Evolutionary conservation across 1,140 invertebrate species (phyloP), one percentile per base, ranked within the genome.

Genomic region (Tetranychus urticae): DNA sequence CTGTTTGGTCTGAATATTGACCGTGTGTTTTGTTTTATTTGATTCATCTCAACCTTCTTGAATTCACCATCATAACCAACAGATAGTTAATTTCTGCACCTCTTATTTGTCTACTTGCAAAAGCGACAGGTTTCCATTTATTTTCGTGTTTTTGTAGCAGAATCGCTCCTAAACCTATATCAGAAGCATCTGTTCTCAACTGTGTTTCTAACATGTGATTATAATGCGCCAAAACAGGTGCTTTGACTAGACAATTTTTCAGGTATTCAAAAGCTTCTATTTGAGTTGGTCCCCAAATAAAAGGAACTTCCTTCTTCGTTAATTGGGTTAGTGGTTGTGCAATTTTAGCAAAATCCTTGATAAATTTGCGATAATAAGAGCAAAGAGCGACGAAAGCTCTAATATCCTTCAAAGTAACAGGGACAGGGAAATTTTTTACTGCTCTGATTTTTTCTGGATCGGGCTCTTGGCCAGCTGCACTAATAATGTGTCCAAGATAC

Each of bases 281-380:
- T 31, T 35, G 34, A 8, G 45, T 13, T 2, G 8, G 2, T 23
- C 50, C 50, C 64, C 64, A 67, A n/a, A 35, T 37, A 34, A 59
- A 66, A 39, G 37, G 42, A 36, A 33, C 14, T 50, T 56, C 42
- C 34, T 67, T 64, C 36, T 65, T 67, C 36, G 68, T 59, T 39
- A 72, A 59, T 7, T 66, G 39, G 47, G 67, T 63, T 56, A 75
- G 61, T 1, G 71, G 71, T 36, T 63, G 59, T 45, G 71, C 65
- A 33, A 71, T 60, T 33, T 63, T 56, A 3, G 72, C 68, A 37
- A 71, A 69, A 59, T 71, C 23, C 55, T n/a, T n/a, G 67, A 67
- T 63, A 54, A 67, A 67, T 56, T 45, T 61, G 52, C 65, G 56
- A 58, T 66, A 68, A 35, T 61, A 68, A 42, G 36, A 46, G 4